A percentile compares a stretch with the other conserved stretches of the same genome.
Conservation (phyloP, 2,113 vertebrate species). For the Mus pahari region DNA sequence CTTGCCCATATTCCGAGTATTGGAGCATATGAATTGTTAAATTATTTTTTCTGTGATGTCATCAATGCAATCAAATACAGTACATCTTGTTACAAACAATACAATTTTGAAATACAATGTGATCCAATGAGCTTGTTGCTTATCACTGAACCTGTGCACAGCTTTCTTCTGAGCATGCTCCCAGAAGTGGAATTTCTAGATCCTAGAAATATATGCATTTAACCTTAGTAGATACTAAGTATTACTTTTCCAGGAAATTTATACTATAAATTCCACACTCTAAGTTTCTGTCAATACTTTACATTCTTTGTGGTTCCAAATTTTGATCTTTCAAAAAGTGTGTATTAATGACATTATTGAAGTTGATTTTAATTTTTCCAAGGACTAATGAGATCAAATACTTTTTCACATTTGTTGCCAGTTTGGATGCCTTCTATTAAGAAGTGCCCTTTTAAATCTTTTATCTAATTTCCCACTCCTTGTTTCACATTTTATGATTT, state of each 20-base stretch:
- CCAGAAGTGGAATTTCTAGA: not conserved
- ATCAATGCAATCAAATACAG: not conserved
- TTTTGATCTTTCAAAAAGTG: not conserved
- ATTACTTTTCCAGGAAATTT: not conserved
- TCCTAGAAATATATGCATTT: not conserved
- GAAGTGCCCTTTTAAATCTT: not conserved
- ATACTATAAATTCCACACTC: not conserved
- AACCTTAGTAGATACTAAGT: not conserved
- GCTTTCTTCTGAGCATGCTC: not conserved
- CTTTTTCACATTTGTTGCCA: not conserved
- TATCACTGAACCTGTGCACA: not conserved
- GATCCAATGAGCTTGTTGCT: not conserved
- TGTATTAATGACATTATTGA: not conserved
- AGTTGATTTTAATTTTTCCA: conserved; percentile 6
- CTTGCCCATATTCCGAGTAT: not conserved
- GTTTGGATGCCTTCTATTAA: not conserved
- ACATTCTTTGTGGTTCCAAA: not conserved
- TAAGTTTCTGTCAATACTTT: not conserved
- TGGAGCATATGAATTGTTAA: not conserved
- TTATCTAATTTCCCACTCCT: not conserved
- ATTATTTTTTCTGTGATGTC: not conserved
- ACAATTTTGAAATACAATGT: not conserved
- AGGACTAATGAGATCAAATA: not conserved
- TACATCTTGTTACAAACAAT: not conserved
- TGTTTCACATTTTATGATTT: not conserved